Conservation (phyloP, 2,797 vertebrate genomes). For the Phalanger gymnotis region DNA sequence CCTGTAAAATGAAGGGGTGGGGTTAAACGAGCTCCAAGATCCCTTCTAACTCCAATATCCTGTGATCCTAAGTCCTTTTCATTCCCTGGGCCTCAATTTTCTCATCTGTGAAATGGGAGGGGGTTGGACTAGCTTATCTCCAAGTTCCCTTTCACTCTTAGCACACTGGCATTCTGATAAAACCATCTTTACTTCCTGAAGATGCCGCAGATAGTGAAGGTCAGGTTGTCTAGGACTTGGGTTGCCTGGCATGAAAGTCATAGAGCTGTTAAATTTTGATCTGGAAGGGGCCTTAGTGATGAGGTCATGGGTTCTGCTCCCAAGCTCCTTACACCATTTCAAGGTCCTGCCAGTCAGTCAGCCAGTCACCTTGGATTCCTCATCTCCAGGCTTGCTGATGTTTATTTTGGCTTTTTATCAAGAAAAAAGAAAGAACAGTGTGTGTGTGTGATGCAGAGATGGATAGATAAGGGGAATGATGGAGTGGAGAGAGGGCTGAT, state of each 20-base stretch:
- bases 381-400: background rate
- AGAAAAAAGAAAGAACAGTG: background rate
- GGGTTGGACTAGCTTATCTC: background rate
- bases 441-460: background rate
- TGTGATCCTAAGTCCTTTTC: background rate
- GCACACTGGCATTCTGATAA: background rate
- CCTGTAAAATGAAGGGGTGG: background rate
- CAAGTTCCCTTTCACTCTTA: background rate
- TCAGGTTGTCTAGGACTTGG: background rate
- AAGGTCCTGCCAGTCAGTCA: background rate
- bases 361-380: conserved; percentile 3
- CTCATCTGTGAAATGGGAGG: background rate
- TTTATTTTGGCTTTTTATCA: conserved; percentile 7
- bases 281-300: background rate
- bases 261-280: background rate
- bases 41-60: background rate
- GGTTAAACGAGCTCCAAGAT: background rate
- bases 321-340: background rate
- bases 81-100: background rate
- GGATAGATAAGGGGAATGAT: conserved; percentile 56
- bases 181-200: background rate
- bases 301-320: background rate
- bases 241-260: background rate
- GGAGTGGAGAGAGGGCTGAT: conserved; percentile 51
- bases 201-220: background rate